These are phyloP conservation scores for Brachystomella parvula DNA, from an alignment of 1,140 invertebrate species.

Conservation along the genomic window DNA sequence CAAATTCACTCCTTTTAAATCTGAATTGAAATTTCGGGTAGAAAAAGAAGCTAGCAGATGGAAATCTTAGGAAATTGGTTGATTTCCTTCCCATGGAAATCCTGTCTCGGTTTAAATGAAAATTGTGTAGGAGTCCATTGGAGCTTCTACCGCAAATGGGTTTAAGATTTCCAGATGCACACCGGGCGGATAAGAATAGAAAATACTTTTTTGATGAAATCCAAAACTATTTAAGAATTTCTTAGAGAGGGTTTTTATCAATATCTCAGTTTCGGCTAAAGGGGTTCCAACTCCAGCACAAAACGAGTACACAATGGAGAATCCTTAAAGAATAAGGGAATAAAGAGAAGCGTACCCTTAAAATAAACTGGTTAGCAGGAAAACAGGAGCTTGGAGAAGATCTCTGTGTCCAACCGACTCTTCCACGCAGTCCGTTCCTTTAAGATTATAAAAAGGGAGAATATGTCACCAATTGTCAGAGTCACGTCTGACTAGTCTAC, in stretches of 20 bases:
- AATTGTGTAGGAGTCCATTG: no score
- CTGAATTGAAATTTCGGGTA: no score
- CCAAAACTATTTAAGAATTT: neutral
- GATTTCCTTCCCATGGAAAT: no score
- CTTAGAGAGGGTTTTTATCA: neutral
- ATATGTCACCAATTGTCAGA: conserved; percentile 7
- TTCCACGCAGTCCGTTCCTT: neutral
- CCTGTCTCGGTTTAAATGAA: no score
- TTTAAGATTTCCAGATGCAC: neutral
- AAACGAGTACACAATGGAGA: no score
- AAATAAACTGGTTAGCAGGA: no score
- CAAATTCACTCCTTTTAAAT: no score
- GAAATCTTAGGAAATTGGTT: no score
- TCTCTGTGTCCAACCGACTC: conserved; percentile 3
- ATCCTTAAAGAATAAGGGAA: neutral
- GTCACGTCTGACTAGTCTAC: conserved; percentile 2
- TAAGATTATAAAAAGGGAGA: neutral
- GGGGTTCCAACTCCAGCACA: neutral
- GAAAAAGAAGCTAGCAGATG: no score
- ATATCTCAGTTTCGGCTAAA: neutral
- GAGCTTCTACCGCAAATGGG: neutral
- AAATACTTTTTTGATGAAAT: conserved; percentile 9
- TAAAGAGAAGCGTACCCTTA: neutral
- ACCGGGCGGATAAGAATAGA: neutral
- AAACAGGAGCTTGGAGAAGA: neutral